Conservation (phyloP, 2,888 invertebrate species). For the Caenorhabditis zanzibari region DNA sequence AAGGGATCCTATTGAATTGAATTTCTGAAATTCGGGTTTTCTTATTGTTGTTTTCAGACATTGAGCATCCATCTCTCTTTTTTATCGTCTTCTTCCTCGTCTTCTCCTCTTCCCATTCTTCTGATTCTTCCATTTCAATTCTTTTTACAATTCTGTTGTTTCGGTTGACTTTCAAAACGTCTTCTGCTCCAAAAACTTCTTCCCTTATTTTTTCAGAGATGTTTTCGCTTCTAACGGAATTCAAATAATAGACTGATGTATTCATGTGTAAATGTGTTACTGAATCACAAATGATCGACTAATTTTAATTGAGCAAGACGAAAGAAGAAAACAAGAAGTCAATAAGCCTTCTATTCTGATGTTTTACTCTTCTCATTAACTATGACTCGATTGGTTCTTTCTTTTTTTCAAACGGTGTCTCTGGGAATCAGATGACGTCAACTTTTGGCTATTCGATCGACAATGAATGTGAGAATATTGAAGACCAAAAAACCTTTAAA, state of each 20-base stretch:
- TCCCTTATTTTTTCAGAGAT: not conserved
- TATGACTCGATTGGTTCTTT: constrained; percentile 18
- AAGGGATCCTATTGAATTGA: not conserved
- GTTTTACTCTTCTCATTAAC: constrained; percentile 20
- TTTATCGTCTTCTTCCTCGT: constrained; percentile 21
- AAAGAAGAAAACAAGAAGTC: not conserved
- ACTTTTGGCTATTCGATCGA: constrained; percentile 10
- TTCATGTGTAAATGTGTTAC: not conserved
- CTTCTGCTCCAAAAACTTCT: constrained; percentile 25
- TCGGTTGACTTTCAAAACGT: constrained; percentile 24
- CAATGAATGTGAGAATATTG: constrained; percentile 28
- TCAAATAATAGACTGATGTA: constrained; percentile 39
- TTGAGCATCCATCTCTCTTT: constrained; percentile 14
- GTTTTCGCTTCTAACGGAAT: not conserved
- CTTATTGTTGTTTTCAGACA: constrained; percentile 13
- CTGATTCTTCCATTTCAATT: constrained; percentile 17
- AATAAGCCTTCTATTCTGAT: constrained; percentile 5
- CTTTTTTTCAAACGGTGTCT: not conserved
- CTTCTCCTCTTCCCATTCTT: constrained; percentile 19
- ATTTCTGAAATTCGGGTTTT: not conserved
- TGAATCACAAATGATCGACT: constrained; percentile 36
- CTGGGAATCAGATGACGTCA: constrained; percentile 36
- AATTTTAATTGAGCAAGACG: constrained; percentile 31
- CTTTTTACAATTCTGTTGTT: constrained; percentile 10
- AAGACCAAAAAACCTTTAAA: not conserved